Evolutionary conservation across 1,140 invertebrate species (phyloP).

Genomic region (Trinorchestia longiramus): DNA sequence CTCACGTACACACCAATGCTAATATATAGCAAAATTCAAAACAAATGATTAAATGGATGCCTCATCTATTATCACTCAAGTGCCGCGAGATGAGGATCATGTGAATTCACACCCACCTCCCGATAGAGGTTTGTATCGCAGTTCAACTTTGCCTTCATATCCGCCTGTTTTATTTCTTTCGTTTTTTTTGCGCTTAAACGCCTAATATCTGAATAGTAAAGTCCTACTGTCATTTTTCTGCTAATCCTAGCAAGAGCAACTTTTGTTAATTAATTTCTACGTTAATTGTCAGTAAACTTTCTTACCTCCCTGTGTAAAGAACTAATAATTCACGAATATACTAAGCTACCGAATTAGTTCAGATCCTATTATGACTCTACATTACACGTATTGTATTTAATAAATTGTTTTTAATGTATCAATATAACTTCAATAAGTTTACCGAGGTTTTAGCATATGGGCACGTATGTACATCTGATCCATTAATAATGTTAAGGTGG

Average conservation of each 20-base stretch:
- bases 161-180: neutral
- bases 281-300: no score
- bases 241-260: neutral
- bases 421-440: no score
- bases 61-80: constrained; percentile 98
- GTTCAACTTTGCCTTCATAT: neutral
- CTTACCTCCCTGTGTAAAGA: no score
- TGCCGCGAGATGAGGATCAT: constrained; percentile 95
- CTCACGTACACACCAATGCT: constrained; percentile 31
- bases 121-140: constrained; percentile 85
- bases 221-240: neutral
- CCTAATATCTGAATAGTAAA: neutral
- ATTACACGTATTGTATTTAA: no score
- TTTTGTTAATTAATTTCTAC: no score
- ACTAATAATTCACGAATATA: no score
- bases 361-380: no score
- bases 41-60: constrained; percentile 94
- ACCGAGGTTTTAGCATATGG: no score
- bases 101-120: constrained; percentile 85
- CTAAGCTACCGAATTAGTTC: no score
- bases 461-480: no score
- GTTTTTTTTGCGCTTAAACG: neutral
- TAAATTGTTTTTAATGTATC: no score
- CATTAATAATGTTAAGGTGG: no score
- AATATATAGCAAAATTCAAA: constrained; percentile 65